Base-by-base conservation (phyloP, 2,888 invertebrate genomes). In the Pristionchus arcanus region DNA sequence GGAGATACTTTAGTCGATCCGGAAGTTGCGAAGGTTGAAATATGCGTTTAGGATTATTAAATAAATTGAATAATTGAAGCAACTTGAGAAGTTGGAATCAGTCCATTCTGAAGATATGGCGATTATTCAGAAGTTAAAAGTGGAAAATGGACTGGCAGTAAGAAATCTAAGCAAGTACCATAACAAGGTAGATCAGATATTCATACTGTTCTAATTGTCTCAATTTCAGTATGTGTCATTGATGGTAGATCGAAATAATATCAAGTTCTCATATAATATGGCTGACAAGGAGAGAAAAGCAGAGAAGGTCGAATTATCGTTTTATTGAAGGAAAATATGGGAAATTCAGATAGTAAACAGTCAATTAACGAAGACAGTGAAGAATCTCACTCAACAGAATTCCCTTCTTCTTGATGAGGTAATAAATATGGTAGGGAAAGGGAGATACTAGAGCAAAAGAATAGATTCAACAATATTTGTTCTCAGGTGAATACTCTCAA, bases 1-100 rank as follows among this genome's bases (percentile, higher is more conserved):
- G 74, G 74, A 74, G 74, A 74, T 74, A 74, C 74, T 34, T 31
- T 74, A 74, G 21, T 74, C 74, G 21, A 37, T 37, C 34, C 74
- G 2, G 74, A 74, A 31, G 37, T 21, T 37, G 74, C 37, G 19
- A 31, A 15, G 74, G 74, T 74, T 25, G 28, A 15, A 66, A 25
- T 28, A n/a, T 66, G 31, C 37, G 42, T 31, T 31, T 74, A 74
- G 37, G 7, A 21, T 19, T 15, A 7, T 19, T 4, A 2, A 34
- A 34, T 74, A 5, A 2, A 37, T 25, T 34, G 16, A 21, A 34
- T 74, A 9, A 34, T 31, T 74, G 15, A 15, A 74, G 74, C 74
- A 74, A 13, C 37, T 74, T 2, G 16, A 25, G 19, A 37, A n/a
- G 74, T 15, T 74, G 34, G 74, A 74, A 28, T 34, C 74, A 15